Conservation (phyloP, 1,140 invertebrate genomes). For the Heliconius hewitsoni region DNA sequence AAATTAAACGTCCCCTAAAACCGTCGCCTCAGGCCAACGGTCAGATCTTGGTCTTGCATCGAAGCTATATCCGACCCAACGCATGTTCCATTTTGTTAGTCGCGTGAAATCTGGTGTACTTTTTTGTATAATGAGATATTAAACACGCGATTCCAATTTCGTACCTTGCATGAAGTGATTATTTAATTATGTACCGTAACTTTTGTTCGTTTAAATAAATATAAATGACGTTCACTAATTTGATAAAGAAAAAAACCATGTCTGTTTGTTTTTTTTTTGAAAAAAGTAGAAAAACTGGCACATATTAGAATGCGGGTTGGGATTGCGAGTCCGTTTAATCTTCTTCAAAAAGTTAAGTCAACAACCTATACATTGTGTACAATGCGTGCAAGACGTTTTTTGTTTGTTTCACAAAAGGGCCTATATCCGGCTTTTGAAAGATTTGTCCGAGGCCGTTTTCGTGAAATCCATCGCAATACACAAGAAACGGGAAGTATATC, state of each 20-base stretch:
- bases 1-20: conserved; percentile 48
- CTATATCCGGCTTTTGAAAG: conserved; percentile 68
- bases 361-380: conserved; percentile 63
- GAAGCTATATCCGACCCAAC: conserved; percentile 29
- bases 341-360: conserved; percentile 57
- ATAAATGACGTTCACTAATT: conserved; percentile 4
- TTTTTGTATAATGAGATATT: conserved; percentile 26
- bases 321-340: conserved; percentile 54
- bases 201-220: conserved; percentile 24
- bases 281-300: conserved; percentile 18
- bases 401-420: conserved; percentile 71
- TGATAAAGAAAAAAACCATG: background rate
- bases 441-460: conserved; percentile 62
- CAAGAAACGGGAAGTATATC: conserved; percentile 76
- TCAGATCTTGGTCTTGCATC: conserved; percentile 51
- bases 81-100: conserved; percentile 28
- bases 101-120: conserved; percentile 31
- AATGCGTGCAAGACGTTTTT: conserved; percentile 51
- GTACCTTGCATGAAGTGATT: conserved; percentile 11
- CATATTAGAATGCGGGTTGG: conserved; percentile 54
- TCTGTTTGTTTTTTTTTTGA: no score
- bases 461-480: conserved; percentile 75
- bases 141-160: conserved; percentile 35
- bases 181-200: conserved; percentile 30
- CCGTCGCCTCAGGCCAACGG: conserved; percentile 52